phyloP scores from a whole-genome alignment of 1,140 invertebrate genomes.

The Pomacea maculata region DNA sequence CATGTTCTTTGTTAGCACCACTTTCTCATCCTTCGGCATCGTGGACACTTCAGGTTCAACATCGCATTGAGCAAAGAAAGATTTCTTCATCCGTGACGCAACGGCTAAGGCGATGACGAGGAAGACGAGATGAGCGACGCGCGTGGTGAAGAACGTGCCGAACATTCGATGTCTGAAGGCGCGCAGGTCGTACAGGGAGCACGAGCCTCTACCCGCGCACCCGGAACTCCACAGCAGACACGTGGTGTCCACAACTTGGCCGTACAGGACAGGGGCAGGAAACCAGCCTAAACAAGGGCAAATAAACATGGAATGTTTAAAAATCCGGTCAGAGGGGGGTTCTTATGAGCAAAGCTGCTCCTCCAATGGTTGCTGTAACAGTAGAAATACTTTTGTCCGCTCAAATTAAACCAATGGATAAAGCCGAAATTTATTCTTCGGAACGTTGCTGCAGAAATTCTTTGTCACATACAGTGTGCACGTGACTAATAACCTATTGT shows the following conservation, averaged over 20 bases:
- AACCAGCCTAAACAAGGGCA: conserved; percentile 37
- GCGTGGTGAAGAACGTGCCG: background rate
- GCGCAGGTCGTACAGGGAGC: background rate
- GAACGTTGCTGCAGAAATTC: too few species aligned
- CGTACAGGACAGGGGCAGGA: conserved; percentile 44
- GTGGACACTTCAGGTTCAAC: background rate
- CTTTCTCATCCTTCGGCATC: background rate
- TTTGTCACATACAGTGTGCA: too few species aligned
- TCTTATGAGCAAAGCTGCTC: too few species aligned
- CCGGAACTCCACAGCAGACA: conserved; percentile 28
- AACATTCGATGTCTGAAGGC: conserved; percentile 6
- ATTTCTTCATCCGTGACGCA: background rate
- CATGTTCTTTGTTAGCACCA: background rate
- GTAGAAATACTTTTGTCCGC: too few species aligned
- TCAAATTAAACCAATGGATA: too few species aligned
- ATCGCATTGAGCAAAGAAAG: background rate
- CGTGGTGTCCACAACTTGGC: conserved; percentile 37
- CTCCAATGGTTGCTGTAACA: too few species aligned
- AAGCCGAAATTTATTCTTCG: too few species aligned
- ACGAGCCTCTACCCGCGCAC: background rate
- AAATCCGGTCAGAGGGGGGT: too few species aligned
- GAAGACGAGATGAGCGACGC: background rate
- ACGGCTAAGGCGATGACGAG: background rate
- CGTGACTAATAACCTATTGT: too few species aligned
- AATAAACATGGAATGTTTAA: background rate